Evolutionary conservation across 2,888 invertebrate genomes (phyloP).

Genomic region (Fissipunctia ypsillon): DNA sequence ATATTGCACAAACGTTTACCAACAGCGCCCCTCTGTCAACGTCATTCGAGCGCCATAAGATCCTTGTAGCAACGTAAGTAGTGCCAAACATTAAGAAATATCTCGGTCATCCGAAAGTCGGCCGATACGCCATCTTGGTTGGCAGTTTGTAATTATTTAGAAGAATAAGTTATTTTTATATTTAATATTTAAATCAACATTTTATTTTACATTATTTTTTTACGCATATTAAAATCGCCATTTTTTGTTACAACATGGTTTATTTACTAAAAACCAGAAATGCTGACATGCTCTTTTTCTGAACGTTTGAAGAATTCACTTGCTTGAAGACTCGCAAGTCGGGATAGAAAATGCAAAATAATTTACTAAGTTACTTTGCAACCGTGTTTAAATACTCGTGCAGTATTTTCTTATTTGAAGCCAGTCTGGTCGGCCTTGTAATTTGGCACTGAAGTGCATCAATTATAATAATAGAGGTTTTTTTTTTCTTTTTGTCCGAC

Average conservation of each 20-base stretch:
- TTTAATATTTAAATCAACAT: conserved; percentile 6
- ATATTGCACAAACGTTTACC: no score
- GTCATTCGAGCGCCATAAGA: no score
- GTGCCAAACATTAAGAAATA: no score
- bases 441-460: not conserved
- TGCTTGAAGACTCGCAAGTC: not conserved
- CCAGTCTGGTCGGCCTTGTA: not conserved
- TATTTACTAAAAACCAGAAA: not conserved
- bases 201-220: not conserved
- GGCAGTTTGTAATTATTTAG: conserved; percentile 19
- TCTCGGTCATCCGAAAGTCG: not conserved
- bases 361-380: not conserved
- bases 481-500: not conserved
- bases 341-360: not conserved
- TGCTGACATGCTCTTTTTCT: no score
- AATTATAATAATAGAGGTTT: not conserved
- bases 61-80: not conserved
- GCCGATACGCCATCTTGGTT: not conserved
- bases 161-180: not conserved
- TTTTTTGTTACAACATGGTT: not conserved
- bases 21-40: no score
- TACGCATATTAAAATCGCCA: no score
- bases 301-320: not conserved
- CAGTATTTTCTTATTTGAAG: not conserved
- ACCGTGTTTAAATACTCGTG: not conserved